Conservation (phyloP, 2,888 invertebrate genomes). For the Cerastoderma edule region DNA sequence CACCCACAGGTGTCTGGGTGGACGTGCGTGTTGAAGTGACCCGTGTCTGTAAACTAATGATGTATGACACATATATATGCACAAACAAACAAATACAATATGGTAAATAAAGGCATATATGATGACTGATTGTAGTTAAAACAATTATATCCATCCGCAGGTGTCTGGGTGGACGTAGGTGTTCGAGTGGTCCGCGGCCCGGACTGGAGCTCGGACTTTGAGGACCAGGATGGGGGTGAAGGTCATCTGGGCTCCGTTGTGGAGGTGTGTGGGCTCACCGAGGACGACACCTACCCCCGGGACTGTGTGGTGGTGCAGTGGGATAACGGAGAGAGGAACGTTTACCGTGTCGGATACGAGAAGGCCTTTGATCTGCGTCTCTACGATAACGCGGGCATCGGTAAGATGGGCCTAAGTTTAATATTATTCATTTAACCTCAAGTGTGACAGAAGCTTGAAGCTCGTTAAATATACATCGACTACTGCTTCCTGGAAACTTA, state of each 20-base stretch:
- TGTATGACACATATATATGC: too few relatives aligned
- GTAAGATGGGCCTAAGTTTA: slow-evolving; percentile 84
- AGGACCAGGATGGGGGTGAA: slow-evolving; percentile 77
- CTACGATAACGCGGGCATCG: slow-evolving; percentile 92
- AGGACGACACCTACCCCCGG: slow-evolving; percentile 86
- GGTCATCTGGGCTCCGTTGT: slow-evolving; percentile 84
- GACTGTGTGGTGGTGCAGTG: slow-evolving; percentile 94
- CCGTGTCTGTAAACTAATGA: too few relatives aligned
- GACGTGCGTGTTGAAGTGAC: too few relatives aligned
- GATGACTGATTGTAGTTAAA: background rate
- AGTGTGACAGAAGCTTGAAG: too few relatives aligned
- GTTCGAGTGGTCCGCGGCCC: slow-evolving; percentile 78
- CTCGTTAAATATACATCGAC: too few relatives aligned
- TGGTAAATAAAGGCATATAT: background rate
- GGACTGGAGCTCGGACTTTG: slow-evolving; percentile 75
- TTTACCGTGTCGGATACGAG: slow-evolving; percentile 92
- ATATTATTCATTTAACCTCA: background rate
- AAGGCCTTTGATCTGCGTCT: slow-evolving; percentile 91
- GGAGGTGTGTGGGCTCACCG: slow-evolving; percentile 70
- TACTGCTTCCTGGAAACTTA: too few relatives aligned
- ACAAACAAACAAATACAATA: background rate
- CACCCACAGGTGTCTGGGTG: too few relatives aligned
- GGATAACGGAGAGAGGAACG: slow-evolving; percentile 85
- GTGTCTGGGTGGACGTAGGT: slow-evolving; percentile 63
- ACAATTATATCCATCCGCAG: slow-evolving; percentile 10